These are phyloP conservation scores for Brachylomia viminalis DNA, from an alignment of 2,888 invertebrate genomes.

Conservation along the genomic window DNA sequence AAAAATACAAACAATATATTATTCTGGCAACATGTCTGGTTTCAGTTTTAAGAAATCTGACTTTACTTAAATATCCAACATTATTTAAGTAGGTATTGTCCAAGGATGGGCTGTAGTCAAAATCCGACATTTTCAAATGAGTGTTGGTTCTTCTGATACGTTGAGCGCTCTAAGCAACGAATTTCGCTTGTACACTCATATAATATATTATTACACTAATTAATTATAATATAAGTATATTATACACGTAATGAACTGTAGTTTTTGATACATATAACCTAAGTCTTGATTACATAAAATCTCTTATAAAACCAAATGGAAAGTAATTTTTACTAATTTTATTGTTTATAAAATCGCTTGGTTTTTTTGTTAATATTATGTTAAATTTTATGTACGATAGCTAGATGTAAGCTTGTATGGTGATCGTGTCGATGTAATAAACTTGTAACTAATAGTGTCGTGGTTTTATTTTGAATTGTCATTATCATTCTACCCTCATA, in stretches of 20 bases:
- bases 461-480: slow-evolving; percentile 58
- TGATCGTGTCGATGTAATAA: slow-evolving; percentile 62
- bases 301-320: slow-evolving; percentile 67
- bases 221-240: slow-evolving; percentile 53
- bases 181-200: slow-evolving; percentile 55
- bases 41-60: slow-evolving; percentile 61
- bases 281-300: slow-evolving; percentile 63
- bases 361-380: slow-evolving; percentile 66
- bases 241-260: slow-evolving; percentile 53
- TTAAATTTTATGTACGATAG: slow-evolving; percentile 66
- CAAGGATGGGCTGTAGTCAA: neutral
- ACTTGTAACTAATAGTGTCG: slow-evolving; percentile 64
- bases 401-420: slow-evolving; percentile 57
- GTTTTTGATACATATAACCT: slow-evolving; percentile 70
- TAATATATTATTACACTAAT: slow-evolving; percentile 58
- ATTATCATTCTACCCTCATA: neutral
- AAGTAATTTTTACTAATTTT: slow-evolving; percentile 62
- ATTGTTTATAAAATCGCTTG: slow-evolving; percentile 61
- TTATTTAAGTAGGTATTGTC: slow-evolving; percentile 5
- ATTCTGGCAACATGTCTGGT: slow-evolving; percentile 16
- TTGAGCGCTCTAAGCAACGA: slow-evolving; percentile 44
- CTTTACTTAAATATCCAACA: slow-evolving; percentile 13
- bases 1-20: slow-evolving; percentile 31
- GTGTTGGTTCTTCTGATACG: neutral
- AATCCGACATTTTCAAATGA: neutral